These are phyloP conservation scores for Leucosticte australis DNA, from an alignment of 2,113 vertebrate species.

Conservation along the genomic window DNA sequence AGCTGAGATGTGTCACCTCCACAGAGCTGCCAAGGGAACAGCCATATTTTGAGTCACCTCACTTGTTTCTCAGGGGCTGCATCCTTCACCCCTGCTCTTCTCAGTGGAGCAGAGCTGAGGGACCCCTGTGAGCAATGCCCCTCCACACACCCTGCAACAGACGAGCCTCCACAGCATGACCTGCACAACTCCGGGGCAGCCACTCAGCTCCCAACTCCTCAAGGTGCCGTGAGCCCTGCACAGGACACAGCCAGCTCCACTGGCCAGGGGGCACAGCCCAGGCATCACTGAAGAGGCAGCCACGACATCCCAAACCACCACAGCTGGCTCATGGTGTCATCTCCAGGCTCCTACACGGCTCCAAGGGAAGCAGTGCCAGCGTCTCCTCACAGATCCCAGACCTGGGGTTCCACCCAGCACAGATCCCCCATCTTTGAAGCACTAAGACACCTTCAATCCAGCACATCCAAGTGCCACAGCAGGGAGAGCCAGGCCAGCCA, in stretches of 20 bases:
- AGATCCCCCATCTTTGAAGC: not conserved
- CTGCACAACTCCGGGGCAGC: accelerated
- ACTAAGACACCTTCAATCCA: not conserved
- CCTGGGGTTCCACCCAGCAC: not conserved
- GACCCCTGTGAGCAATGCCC: not conserved
- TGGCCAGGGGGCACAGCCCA: not conserved
- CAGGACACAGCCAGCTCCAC: not conserved
- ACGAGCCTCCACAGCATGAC: accelerated
- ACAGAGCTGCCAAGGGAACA: not conserved
- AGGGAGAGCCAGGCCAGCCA: not conserved
- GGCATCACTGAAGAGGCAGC: accelerated
- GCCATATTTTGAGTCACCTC: not conserved
- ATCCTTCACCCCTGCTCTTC: not conserved
- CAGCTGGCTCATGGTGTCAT: accelerated
- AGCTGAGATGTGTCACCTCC: not conserved
- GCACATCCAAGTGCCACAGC: not conserved
- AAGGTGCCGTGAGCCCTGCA: accelerated
- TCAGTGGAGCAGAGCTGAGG: not conserved
- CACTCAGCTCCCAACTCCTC: not conserved
- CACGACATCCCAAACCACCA: accelerated
- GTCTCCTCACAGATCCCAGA: not conserved
- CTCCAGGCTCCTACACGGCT: not conserved
- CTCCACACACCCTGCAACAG: accelerated
- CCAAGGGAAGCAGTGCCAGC: accelerated
- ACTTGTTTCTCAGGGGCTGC: not conserved